Evolutionary conservation across 2,888 invertebrate species (phyloP), one percentile per base, ranked within the genome.

Genomic region (Phyto melanocephala): DNA sequence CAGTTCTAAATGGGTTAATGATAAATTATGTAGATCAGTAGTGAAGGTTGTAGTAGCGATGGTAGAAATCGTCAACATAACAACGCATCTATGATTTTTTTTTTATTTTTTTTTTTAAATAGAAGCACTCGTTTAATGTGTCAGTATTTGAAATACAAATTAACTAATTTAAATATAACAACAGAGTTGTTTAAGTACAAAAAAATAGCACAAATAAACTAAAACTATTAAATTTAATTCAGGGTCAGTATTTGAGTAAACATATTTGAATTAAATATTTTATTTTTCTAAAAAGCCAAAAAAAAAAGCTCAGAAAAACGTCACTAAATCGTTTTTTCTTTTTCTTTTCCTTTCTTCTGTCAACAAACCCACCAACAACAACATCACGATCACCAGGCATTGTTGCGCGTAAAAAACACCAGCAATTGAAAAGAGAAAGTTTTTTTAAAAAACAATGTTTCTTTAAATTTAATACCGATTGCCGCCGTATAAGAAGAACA

Each of bases 391-490:
- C 20, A 47, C 6, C 6, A 28, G 6, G 11, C 13, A 50, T 24
- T 22, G 22, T 22, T 22, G 11, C 7, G n/a, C 52, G 24, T 13
- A 37, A 62, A 37, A 47, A 40, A 70, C 17, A 33, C 45, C 33
- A 42, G 13, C 76, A 68, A 81, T 81, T 81, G 76, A 81, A 81
- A 81, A 81, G 76, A 72, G 77, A 77, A 81, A 81, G 76, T 77
- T 81, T 52, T 45, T 54, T 13, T 35, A 22, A 40, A 54, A 37
- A n/a, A 72, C 22, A 20, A 58, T 28, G 20, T 42, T 78, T 56
- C 65, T 63, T 52, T 52, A 67, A 45, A 71, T 54, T 56, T 37
- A 62, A 78, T 54, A 62, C 45, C 4, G 28, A 28, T 33, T 40
- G 47, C 3, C 15, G 7, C 11, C 17, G n/a, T 40, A 17, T 7